Evolutionary conservation across 2,888 invertebrate genomes (phyloP).

Genomic region (Thymelicus sylvestris): DNA sequence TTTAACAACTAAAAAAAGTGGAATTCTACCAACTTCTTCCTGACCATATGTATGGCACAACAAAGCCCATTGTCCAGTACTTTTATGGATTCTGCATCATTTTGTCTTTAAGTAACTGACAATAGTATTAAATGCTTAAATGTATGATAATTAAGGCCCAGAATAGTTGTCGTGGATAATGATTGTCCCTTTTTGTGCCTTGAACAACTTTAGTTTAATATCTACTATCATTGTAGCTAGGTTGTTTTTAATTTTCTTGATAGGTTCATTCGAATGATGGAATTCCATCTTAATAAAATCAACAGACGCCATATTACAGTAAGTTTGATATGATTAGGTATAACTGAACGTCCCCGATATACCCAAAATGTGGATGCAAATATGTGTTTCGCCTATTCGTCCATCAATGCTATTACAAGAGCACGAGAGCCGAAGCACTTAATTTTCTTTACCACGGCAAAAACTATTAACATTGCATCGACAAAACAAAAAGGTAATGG

Average conservation of each 20-base stretch:
- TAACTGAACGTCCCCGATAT: too few relatives aligned
- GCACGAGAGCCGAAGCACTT: neutral
- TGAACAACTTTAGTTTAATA: neutral
- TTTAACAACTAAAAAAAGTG: constrained; percentile 23
- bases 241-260: too few relatives aligned
- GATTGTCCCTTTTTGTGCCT: constrained; percentile 6
- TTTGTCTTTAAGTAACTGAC: constrained; percentile 10
- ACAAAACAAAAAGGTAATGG: constrained; percentile 22
- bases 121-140: constrained; percentile 24
- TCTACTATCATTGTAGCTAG: neutral
- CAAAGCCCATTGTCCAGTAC: constrained; percentile 30
- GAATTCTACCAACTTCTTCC: constrained; percentile 28
- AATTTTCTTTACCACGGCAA: neutral
- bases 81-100: constrained; percentile 30
- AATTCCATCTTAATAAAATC: too few relatives aligned
- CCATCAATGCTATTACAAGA: neutral
- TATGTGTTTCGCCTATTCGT: neutral
- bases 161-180: neutral
- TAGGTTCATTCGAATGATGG: too few relatives aligned
- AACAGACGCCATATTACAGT: too few relatives aligned
- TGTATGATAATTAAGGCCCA: constrained; percentile 17
- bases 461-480: constrained; percentile 9
- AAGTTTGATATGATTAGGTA: too few relatives aligned
- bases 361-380: too few relatives aligned
- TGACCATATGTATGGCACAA: constrained; percentile 20